phyloP scores from a whole-genome alignment of 1,140 invertebrate genomes.

The Conus ventricosus region DNA sequence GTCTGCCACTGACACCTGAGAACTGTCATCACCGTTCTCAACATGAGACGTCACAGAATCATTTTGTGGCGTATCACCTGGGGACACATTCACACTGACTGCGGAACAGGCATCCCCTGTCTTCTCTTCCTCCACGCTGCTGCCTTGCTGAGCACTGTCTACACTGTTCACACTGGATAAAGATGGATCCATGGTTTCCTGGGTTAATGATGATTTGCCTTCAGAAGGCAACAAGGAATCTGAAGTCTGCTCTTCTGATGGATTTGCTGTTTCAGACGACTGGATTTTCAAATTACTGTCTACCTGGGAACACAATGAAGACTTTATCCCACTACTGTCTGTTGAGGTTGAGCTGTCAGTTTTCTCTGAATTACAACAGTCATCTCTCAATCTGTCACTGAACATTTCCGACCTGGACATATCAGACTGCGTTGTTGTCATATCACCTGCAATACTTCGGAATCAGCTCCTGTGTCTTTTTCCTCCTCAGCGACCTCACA shows the following conservation, averaged over 20 bases:
- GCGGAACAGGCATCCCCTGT: not conserved
- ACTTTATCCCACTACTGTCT: not conserved
- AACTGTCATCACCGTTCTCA: not conserved
- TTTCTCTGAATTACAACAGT: not conserved
- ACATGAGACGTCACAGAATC: not conserved
- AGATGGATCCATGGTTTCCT: not conserved
- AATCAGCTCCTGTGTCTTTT: not conserved
- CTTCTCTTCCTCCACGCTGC: not conserved
- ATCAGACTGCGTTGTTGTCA: not conserved
- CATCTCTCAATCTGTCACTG: not conserved
- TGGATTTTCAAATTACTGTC: not conserved
- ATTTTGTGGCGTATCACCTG: not conserved
- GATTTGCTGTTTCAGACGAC: not conserved
- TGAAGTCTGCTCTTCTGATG: not conserved
- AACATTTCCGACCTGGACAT: not conserved
- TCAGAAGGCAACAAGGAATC: not conserved
- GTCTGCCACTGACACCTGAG: not conserved
- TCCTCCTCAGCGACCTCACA: not conserved
- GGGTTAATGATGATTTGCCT: not conserved
- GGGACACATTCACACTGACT: not conserved
- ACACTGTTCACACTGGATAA: not conserved
- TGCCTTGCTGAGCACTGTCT: not conserved
- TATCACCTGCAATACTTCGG: not conserved
- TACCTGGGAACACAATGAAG: not conserved
- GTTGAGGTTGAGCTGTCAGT: not conserved